Evolutionary conservation across 2,113 vertebrate species (phyloP).

Genomic region (Upupa epops): DNA sequence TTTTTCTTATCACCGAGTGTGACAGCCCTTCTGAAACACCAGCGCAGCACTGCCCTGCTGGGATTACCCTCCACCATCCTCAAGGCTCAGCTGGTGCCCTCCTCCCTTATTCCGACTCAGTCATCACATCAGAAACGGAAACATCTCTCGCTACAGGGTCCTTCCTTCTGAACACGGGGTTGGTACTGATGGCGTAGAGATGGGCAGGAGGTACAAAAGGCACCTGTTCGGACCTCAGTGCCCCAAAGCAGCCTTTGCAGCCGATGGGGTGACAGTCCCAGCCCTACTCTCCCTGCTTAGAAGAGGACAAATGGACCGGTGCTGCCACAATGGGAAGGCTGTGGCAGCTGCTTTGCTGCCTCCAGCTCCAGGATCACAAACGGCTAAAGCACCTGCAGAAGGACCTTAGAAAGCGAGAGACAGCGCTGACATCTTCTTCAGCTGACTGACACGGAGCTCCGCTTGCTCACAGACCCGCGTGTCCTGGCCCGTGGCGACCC

Average conservation of each 20-base stretch:
- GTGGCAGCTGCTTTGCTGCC: background rate
- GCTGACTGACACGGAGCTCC: background rate
- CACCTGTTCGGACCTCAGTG: background rate
- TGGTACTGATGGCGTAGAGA: background rate
- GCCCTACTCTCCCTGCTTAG: background rate
- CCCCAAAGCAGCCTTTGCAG: background rate
- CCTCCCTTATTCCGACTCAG: background rate
- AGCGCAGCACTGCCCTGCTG: background rate
- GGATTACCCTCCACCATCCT: background rate
- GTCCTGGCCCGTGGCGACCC: background rate
- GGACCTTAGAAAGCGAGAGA: background rate
- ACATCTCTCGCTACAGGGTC: background rate
- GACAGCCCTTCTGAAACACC: background rate
- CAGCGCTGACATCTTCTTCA: background rate
- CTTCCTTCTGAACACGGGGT: background rate
- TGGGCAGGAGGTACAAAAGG: background rate
- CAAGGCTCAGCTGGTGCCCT: background rate
- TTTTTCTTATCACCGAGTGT: conserved; percentile 3
- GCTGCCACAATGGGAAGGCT: background rate
- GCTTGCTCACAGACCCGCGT: too few relatives aligned
- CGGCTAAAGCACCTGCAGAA: background rate
- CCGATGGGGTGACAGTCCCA: background rate
- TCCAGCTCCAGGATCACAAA: background rate
- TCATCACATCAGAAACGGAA: background rate
- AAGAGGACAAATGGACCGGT: background rate